phyloP scores from a whole-genome alignment of 1,140 invertebrate species.

The Bacillus rossius region DNA sequence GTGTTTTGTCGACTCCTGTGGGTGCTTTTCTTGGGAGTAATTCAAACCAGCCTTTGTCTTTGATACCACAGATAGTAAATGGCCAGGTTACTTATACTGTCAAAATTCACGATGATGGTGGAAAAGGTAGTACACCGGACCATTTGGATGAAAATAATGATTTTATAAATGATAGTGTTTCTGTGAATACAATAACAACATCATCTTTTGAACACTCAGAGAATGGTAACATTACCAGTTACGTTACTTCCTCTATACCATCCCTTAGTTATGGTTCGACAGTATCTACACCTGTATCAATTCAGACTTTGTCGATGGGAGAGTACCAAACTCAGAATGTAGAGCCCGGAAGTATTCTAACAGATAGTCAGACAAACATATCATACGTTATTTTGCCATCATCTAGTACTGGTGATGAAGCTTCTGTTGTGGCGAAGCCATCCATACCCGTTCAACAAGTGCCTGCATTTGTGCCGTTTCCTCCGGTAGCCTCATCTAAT shows the following conservation, averaged over 20 bases:
- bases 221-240: slow-evolving; percentile 6
- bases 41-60: slow-evolving; percentile 6
- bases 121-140: not conserved
- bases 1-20: not conserved
- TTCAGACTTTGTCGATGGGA: not conserved
- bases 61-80: slow-evolving; percentile 16
- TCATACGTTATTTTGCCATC: slow-evolving; percentile 12
- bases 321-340: not conserved
- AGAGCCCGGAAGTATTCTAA: not conserved
- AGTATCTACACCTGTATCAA: not conserved
- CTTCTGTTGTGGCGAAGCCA: not conserved
- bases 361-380: slow-evolving; percentile 5
- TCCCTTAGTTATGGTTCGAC: not conserved
- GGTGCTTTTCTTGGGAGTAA: not conserved
- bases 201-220: not conserved
- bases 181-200: not conserved
- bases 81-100: slow-evolving; percentile 16
- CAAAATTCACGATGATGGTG: slow-evolving; percentile 6
- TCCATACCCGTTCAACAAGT: no score
- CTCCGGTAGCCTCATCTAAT: no score
- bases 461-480: no score
- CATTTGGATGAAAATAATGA: not conserved
- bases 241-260: not conserved
- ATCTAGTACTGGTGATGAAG: not conserved
- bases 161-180: not conserved